Evolutionary conservation across 30 jellyfish, hydroid and myxozoan genomes (phyloP), one percentile per base, ranked within the genome.

Genomic region (Turritopsis rubra): DNA sequence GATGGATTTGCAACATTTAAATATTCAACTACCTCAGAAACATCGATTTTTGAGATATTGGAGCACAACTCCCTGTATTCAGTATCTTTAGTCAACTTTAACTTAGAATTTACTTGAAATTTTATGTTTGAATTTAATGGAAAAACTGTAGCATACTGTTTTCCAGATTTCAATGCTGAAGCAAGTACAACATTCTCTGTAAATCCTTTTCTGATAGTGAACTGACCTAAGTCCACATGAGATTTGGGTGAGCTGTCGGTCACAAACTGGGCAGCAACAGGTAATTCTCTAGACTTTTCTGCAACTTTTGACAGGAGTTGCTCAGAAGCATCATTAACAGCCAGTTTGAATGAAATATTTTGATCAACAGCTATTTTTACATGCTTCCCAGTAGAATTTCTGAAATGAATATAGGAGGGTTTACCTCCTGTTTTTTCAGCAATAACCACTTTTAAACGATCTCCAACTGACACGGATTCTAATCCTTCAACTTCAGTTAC

Each of bases 331-430:
- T 81, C 88, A 81, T 66, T 81, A 22, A 81, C 88, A n/a, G 88
- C 85, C 60, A 66, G 85, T 30, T 26, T 26, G 26, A 81, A 81
- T 21, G 88, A 81, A 66, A 81, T 81, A 24, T 81, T 25, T 66
- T 81, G 85, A 9, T 84, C 87, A 24, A 81, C 91, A 21, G 96
- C 74, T 76, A 92, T 60, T 20, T 95, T 87, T 7, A 92, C 79
- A 80, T 92, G 98, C 81, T 92, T 92, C 26, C 98, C 98, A 16
- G 84, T 52, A 68, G 95, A 88, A 83, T 83, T 85, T 70, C 98
- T 66, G 75, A 88, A 85, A 66, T 92, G 98, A 29, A 92, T 82
- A 75, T 21, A 85, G 21, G 96, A 83, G n/a, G 98, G 98, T 75
- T 91, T 95, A 26, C 78, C 31, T 22, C 88, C 89, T 28, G 85